A percentile compares a stretch with the other conserved stretches of the same genome.
Conservation (phyloP, 2,797 vertebrate species). For the Peromyscus attwateri region DNA sequence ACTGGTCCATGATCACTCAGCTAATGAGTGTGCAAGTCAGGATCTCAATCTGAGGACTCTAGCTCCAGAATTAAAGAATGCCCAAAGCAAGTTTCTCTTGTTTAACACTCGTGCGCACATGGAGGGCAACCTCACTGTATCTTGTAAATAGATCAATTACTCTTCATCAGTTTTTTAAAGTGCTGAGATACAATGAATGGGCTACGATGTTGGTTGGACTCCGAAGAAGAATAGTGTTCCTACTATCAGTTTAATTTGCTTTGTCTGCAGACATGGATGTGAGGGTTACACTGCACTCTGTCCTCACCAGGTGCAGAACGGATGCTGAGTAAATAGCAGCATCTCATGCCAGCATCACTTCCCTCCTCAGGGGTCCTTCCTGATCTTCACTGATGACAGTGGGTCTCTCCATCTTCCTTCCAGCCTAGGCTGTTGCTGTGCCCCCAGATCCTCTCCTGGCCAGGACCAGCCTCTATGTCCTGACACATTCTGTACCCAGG, state of each 20-base stretch:
- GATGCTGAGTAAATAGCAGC: background rate
- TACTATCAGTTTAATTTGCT: background rate
- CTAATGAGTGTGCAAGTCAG: background rate
- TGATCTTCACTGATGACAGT: background rate
- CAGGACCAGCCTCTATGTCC: background rate
- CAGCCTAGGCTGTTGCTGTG: background rate
- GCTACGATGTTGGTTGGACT: background rate
- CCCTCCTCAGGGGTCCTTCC: background rate
- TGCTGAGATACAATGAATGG: background rate
- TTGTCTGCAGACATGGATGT: too few species aligned
- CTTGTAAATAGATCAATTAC: background rate
- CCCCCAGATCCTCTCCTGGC: background rate
- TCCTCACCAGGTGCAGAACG: fast-evolving
- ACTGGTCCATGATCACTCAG: background rate
- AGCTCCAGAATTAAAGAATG: background rate
- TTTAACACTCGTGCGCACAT: background rate
- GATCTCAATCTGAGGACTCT: background rate
- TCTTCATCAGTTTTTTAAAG: background rate
- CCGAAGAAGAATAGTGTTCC: background rate
- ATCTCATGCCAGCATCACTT: background rate
- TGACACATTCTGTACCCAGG: background rate
- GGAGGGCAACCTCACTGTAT: background rate
- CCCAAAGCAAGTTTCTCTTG: background rate
- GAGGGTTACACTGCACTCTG: background rate
- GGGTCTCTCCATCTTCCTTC: background rate